Conservation (phyloP, 2,888 invertebrate species). For the Harpalus rufipes region DNA sequence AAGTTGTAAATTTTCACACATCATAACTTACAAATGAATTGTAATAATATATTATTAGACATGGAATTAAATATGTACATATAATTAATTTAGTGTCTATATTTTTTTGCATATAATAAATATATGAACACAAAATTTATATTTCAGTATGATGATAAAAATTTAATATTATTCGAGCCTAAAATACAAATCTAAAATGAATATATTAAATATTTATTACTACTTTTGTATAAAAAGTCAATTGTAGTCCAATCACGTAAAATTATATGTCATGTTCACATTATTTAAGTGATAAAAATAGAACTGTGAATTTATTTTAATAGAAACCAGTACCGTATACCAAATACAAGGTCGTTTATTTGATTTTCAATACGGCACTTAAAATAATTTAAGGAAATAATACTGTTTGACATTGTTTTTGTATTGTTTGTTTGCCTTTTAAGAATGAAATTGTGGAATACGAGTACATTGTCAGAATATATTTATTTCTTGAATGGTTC, state of each 20-base stretch:
- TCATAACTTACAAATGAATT: too few relatives aligned
- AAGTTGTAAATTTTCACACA: too few relatives aligned
- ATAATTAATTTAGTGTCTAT: too few relatives aligned
- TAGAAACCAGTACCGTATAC: background rate
- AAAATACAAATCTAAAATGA: background rate
- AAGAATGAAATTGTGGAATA: background rate
- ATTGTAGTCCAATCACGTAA: slow-evolving; percentile 35
- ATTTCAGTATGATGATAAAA: background rate
- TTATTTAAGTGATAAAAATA: slow-evolving; percentile 22
- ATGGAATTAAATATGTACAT: too few relatives aligned
- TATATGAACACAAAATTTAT: too few relatives aligned
- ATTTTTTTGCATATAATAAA: too few relatives aligned
- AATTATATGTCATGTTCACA: too few relatives aligned
- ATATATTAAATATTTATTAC: background rate
- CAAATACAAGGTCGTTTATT: slow-evolving; percentile 16
- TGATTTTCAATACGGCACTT: background rate
- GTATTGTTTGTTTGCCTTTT: slow-evolving; percentile 3
- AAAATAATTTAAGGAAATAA: slow-evolving; percentile 22
- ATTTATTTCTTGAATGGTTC: slow-evolving; percentile 9
- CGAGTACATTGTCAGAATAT: background rate
- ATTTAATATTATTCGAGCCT: background rate
- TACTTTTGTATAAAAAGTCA: slow-evolving; percentile 16
- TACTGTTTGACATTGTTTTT: slow-evolving; percentile 10
- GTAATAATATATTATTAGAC: too few relatives aligned
- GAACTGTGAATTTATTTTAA: background rate